Base-by-base conservation (phyloP, 2,888 invertebrate species). In the Quadroppia sp. region DNA sequence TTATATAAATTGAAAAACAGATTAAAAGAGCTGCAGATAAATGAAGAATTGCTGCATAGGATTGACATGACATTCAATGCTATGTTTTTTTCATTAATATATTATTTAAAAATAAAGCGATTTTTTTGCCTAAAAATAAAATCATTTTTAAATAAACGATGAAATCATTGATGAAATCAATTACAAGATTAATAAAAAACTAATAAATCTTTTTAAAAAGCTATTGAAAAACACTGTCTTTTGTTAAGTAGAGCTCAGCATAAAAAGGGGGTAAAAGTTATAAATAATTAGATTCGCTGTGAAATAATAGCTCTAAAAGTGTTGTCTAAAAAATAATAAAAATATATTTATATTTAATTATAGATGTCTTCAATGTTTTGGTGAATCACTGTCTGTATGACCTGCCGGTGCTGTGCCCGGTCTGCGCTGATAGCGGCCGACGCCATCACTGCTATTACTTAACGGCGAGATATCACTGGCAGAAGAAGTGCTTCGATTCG, bases 391-490 rank as follows among this genome's bases (percentile, higher is more conserved):
- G 53, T 56, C 45, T 11, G 15, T 45, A 20, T 56, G 9, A 11
- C 7, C 23, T 25, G 53, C 20, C 25, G 15, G 56, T 28, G 56
- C 20, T 13, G 11, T 25, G 4, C 28, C 15, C 3, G 13, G 11
- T 28, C 15, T 28, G 13, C 56, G 28, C 1, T 56, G 64, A 23
- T 64, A 64, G 1, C 7, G 36, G 40, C 30, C 2, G 40, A 32
- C 11, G 23, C 32, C 15, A 64, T 64, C 64, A 64, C 64, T 64
- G 23, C 40, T 64, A 40, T 64, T 64, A 64, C 64, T 64, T 23
- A n/a, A 40, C n/a, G 64, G 64, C 20, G 64, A 64, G 40, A 64
- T 36, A 64, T 61, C 61, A 61, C 61, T 61, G 32, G 13, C 61
- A 2, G n/a, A n/a, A n/a, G 64, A 64, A 40, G 64, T 36, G 64